Evolutionary conservation across 2,113 vertebrate species (phyloP).

Genomic region (Pan troglodytes): NHGRI_mPanTro3-v2.1_pri NC_072398.2:150493501-150494000

Average conservation of each 20-base stretch:
- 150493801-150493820: neutral
- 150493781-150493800: neutral
- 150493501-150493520: neutral
- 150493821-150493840: neutral
- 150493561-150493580: neutral
- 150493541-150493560: neutral
- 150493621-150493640: neutral
- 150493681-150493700: neutral
- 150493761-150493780: neutral
- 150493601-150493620: neutral
- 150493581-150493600: neutral
- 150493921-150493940: too few relatives aligned
- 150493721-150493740: neutral
- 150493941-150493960: neutral
- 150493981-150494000: neutral
- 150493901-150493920: neutral
- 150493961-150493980: neutral
- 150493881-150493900: neutral
- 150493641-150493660: neutral
- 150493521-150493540: neutral
- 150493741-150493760: neutral
- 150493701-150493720: neutral
- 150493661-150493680: neutral
- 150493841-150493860: neutral
- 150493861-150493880: neutral